Conservation (phyloP, 2,113 vertebrate genomes). For the Rhabdornis inornatus region DNA sequence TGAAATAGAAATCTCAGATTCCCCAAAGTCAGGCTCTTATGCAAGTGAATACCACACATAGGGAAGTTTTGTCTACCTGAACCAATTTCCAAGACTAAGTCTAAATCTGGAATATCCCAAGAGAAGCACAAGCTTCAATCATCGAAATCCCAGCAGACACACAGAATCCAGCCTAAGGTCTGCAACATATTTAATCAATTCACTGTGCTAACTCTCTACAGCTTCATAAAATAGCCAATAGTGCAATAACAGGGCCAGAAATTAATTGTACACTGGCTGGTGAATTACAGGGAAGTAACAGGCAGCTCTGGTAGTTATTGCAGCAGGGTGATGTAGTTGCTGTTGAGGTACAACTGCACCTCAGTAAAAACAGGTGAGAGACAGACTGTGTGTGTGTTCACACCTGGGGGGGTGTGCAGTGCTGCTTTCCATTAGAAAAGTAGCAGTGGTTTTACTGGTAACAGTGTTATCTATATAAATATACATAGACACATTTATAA, state of each 20-base stretch:
- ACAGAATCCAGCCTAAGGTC: slow-evolving; percentile 34
- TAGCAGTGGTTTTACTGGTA: not conserved
- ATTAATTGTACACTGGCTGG: slow-evolving; percentile 39
- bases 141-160: slow-evolving; percentile 16
- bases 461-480: not conserved
- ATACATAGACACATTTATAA: not conserved
- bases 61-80: slow-evolving; percentile 21
- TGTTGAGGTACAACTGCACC: not conserved
- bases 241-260: slow-evolving; percentile 43
- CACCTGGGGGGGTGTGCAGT: accelerated
- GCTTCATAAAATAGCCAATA: slow-evolving; percentile 50
- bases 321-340: not conserved
- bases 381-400: accelerated
- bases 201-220: not conserved
- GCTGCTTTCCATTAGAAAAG: not conserved
- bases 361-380: not conserved
- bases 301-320: not conserved
- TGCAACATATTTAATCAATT: slow-evolving; percentile 56
- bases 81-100: slow-evolving; percentile 16
- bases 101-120: slow-evolving; percentile 41
- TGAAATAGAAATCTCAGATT: not conserved
- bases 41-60: not conserved
- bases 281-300: not conserved
- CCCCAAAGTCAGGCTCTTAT: not conserved
- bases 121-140: slow-evolving; percentile 35